Base-by-base conservation (phyloP, 30 jellyfish, hydroid and myxozoan species). In the Cassiopea xamachana region DNA sequence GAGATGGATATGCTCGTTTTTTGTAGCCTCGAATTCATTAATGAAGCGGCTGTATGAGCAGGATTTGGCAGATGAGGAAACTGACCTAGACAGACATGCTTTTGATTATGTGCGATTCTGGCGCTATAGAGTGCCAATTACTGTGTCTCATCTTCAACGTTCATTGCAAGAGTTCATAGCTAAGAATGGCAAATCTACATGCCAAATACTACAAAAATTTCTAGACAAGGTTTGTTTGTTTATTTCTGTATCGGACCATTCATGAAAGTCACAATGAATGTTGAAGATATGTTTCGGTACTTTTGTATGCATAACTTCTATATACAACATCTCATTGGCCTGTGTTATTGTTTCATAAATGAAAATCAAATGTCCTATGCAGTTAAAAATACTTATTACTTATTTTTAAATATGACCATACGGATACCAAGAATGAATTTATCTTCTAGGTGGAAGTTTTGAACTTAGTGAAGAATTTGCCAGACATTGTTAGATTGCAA, bases 91-190 rank as follows among this genome's bases (percentile, higher is more conserved):
- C 49, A 7, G 84, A 17, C 76, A 75, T 39, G 87, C 86, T 51
- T 77, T 84, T 47, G 87, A 74, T 1, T 79, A 79, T 81, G 79
- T 64, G 19, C 94, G 87, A 39, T 87, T 92, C 71, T 92, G 97
- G 97, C 62, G 83, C 9, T 92, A 78, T 55, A 75, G 97, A 68
- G 73, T 78, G 15, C 94, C 97, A 50, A 60, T 92, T 45, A 76
- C 94, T 12, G 87, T 91, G 17, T 67, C 81, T 18, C 90, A 81
- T 51, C 79, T 92, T 16, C 75, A 64, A 12, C 59, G 81, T 39
- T 80, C 87, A 0, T 77, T 69, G 90, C 64, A 46, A 27, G 87
- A 81, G 79, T 76, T 75, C 80, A 46, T 44, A 9, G 77, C 88
- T 51, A 59, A 45, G 69, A 84, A 84, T 45, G 86, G 92, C 39